These are phyloP conservation scores for Amniataba percoides DNA, from an alignment of 2,797 vertebrate species.

Conservation along the genomic window DNA sequence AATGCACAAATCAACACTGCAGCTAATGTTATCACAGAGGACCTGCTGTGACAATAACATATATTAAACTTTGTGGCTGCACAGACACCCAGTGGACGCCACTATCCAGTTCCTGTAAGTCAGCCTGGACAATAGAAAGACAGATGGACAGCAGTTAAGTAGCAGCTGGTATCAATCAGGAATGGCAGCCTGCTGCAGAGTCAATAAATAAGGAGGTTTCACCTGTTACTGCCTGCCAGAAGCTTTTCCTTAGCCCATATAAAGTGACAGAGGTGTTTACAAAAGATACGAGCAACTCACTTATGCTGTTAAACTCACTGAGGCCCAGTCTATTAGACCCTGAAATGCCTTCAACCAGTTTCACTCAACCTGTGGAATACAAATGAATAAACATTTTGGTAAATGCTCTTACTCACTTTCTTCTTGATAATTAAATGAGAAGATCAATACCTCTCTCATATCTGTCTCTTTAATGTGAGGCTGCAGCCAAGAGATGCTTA, in stretches of 20 bases:
- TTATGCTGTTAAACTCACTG: slow-evolving; percentile 55
- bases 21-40: not conserved
- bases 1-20: not conserved
- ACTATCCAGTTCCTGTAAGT: slow-evolving; percentile 36
- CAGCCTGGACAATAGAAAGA: slow-evolving; percentile 65
- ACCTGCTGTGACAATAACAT: slow-evolving; percentile 23
- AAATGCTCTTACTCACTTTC: not conserved
- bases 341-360: slow-evolving; percentile 21
- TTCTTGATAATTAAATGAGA: slow-evolving; percentile 21
- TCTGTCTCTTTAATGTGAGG: not conserved
- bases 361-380: slow-evolving; percentile 36
- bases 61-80: slow-evolving; percentile 26
- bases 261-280: slow-evolving; percentile 72
- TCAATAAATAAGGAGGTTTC: slow-evolving; percentile 77
- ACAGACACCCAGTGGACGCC: slow-evolving; percentile 25
- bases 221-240: slow-evolving; percentile 72
- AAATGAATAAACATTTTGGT: slow-evolving; percentile 7
- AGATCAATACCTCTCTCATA: not conserved
- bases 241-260: slow-evolving; percentile 60
- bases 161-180: slow-evolving; percentile 76
- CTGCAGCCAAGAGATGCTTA: not conserved
- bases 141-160: slow-evolving; percentile 75
- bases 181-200: slow-evolving; percentile 65
- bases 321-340: slow-evolving; percentile 31
- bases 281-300: slow-evolving; percentile 52